A percentile compares a stretch with the other conserved stretches of the same genome.
These are phyloP conservation scores for Platysteira castanea DNA, from an alignment of 2,113 vertebrate genomes.

Conservation along the genomic window DNA sequence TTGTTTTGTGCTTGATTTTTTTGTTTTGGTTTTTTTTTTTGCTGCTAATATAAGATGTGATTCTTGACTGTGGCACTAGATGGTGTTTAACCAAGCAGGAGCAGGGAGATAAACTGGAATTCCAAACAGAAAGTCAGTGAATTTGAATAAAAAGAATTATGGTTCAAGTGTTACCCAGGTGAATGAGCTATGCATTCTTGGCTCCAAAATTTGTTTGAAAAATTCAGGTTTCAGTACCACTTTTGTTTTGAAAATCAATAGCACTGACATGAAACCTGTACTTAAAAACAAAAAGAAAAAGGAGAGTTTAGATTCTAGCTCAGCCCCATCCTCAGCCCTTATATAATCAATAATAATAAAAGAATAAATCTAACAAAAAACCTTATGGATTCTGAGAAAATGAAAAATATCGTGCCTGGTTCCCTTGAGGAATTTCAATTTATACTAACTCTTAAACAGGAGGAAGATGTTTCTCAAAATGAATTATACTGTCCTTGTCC, in stretches of 20 bases:
- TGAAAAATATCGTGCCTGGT: background rate
- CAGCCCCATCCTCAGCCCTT: background rate
- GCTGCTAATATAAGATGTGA: background rate
- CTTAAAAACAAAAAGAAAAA: background rate
- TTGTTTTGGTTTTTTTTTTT: background rate
- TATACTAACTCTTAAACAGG: background rate
- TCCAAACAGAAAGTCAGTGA: background rate
- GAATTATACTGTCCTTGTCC: background rate
- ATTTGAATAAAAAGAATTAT: background rate
- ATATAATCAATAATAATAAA: conserved; percentile 23
- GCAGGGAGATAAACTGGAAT: background rate
- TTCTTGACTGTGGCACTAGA: background rate
- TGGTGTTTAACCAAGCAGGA: background rate
- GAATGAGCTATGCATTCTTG: background rate
- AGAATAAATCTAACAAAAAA: background rate
- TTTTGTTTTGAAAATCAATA: conserved; percentile 5
- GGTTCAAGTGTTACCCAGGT: background rate
- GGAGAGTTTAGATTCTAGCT: background rate
- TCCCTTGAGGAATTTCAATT: conserved; percentile 1
- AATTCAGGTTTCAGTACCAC: background rate
- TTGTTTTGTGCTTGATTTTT: background rate
- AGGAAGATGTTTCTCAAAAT: conserved; percentile 8
- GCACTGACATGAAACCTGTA: background rate
- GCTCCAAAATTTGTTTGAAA: background rate
- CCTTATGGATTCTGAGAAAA: background rate